Evolutionary conservation across 2,113 vertebrate species (phyloP).

Genomic region (Nansenia antarctica): DNA sequence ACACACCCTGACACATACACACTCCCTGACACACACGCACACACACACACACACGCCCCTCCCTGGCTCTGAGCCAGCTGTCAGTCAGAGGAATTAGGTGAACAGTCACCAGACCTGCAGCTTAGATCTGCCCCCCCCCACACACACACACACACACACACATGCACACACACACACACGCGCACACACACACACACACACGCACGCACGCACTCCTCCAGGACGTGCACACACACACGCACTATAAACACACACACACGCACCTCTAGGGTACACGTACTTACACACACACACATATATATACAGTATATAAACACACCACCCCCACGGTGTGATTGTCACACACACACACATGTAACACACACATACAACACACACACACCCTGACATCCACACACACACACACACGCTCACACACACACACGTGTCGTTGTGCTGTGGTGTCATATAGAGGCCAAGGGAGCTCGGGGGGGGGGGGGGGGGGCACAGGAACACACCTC

Average conservation of each 20-base stretch:
- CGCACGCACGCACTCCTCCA: too few species aligned
- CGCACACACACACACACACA: background rate
- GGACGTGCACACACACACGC: too few species aligned
- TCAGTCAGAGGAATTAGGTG: constrained; percentile 39
- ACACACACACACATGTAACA: too few species aligned
- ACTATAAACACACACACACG: background rate
- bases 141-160: background rate
- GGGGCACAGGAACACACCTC: constrained; percentile 8
- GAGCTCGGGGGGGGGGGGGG: constrained; percentile 10
- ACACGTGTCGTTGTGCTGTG: background rate
- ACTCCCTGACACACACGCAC: too few species aligned
- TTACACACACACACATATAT: background rate
- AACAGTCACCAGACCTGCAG: constrained; percentile 20
- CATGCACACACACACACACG: background rate
- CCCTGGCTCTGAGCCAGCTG: constrained; percentile 40
- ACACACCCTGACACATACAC: too few species aligned
- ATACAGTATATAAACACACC: too few species aligned
- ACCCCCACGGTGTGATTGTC: background rate
- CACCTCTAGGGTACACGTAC: too few species aligned
- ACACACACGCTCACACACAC: background rate
- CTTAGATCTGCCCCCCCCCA: background rate
- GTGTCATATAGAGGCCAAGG: background rate
- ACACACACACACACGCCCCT: too few species aligned
- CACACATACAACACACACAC: background rate
- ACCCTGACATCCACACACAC: too few species aligned